Evolutionary conservation across 2,888 invertebrate genomes (phyloP).

Genomic region (Synergus gifuensis): DNA sequence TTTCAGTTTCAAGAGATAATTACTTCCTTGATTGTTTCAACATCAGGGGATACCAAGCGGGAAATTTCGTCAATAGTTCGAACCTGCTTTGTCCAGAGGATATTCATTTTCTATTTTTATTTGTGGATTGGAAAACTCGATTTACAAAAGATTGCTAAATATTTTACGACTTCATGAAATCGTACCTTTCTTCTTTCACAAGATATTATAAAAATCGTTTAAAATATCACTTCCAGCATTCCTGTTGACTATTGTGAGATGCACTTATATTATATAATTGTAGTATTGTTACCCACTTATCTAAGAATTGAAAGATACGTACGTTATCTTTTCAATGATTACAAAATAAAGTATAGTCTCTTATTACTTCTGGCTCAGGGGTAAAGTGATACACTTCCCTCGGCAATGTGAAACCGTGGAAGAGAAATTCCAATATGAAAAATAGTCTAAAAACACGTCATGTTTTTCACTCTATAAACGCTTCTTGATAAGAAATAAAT

Average conservation of each 20-base stretch:
- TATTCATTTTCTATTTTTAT: background rate
- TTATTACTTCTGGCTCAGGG: background rate
- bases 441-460: background rate
- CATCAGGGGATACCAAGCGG: background rate
- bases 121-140: background rate
- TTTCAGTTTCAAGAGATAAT: background rate
- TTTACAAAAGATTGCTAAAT: background rate
- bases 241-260: background rate
- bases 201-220: background rate
- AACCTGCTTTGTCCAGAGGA: background rate
- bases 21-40: background rate
- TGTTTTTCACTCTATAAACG: background rate
- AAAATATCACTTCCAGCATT: background rate
- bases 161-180: background rate
- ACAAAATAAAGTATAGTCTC: background rate
- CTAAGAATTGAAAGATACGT: background rate
- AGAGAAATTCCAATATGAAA: background rate
- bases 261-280: background rate
- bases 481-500: slow-evolving; percentile 31
- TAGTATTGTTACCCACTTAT: background rate
- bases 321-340: background rate
- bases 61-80: background rate
- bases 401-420: background rate
- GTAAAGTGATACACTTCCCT: background rate
- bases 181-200: background rate